phyloP scores from a whole-genome alignment of 2,888 invertebrate genomes.

The Agonopterix arenella region DNA sequence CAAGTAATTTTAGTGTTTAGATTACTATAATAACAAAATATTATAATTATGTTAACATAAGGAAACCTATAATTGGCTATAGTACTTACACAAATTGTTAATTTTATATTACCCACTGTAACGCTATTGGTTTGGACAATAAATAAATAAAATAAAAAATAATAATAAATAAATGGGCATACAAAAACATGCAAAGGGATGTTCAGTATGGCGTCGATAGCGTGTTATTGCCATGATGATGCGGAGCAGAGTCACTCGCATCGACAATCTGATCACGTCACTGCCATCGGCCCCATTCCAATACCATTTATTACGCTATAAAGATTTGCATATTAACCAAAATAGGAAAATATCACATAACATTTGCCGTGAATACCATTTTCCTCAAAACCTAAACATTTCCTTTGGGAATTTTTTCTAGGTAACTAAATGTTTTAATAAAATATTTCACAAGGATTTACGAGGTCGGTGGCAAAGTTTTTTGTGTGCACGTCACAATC shows the following conservation, averaged over 20 bases:
- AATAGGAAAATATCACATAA: slow-evolving; percentile 10
- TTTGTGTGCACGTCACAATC: slow-evolving; percentile 62
- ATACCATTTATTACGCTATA: slow-evolving; percentile 46
- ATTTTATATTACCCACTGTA: no score
- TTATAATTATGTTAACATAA: no score
- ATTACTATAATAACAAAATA: no score
- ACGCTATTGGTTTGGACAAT: no score
- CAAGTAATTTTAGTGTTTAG: no score
- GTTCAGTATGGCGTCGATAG: background rate
- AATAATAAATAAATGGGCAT: no score
- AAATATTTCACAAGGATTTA: slow-evolving; percentile 18
- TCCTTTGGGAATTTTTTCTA: background rate
- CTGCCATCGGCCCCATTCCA: slow-evolving; percentile 43
- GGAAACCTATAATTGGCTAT: no score
- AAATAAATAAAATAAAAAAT: no score
- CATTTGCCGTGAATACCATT: slow-evolving; percentile 1
- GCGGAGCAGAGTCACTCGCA: slow-evolving; percentile 9
- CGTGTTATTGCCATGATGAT: background rate
- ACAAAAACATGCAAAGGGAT: background rate
- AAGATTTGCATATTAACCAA: slow-evolving; percentile 30
- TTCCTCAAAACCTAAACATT: background rate
- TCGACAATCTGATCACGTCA: slow-evolving; percentile 46
- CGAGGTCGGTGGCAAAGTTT: slow-evolving; percentile 37
- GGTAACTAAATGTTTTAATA: background rate
- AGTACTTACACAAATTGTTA: no score